Percentiles rank a stretch among this genome's conserved stretches.
phyloP scores from a whole-genome alignment of 2,888 invertebrate genomes.

The Apotomis capreana region DNA sequence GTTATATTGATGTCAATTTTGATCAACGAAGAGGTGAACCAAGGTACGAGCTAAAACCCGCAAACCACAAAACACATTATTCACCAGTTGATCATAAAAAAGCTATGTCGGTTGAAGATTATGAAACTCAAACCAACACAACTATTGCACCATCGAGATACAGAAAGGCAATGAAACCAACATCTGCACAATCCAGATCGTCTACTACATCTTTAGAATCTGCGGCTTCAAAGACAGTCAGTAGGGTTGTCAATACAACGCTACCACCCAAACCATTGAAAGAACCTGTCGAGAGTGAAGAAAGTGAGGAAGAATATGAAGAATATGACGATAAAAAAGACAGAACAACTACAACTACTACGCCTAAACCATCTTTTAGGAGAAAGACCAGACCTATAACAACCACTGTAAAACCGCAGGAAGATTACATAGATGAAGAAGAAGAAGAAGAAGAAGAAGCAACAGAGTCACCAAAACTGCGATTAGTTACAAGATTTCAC shows the following conservation, averaged over 20 bases:
- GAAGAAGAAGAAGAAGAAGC: slow-evolving; percentile 47
- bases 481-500: slow-evolving; percentile 67
- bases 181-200: neutral
- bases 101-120: slow-evolving; percentile 65
- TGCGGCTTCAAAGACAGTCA: slow-evolving; percentile 49
- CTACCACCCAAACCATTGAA: slow-evolving; percentile 12
- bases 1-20: slow-evolving; percentile 65
- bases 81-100: slow-evolving; percentile 67
- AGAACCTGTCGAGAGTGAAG: slow-evolving; percentile 52
- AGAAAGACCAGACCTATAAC: slow-evolving; percentile 53
- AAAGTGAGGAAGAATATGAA: slow-evolving; percentile 61
- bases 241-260: slow-evolving; percentile 41
- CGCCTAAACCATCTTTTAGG: slow-evolving; percentile 59
- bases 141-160: slow-evolving; percentile 40
- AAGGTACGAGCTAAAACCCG: slow-evolving; percentile 67
- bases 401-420: slow-evolving; percentile 52
- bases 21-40: slow-evolving; percentile 74
- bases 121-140: slow-evolving; percentile 54
- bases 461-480: slow-evolving; percentile 56
- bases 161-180: slow-evolving; percentile 16
- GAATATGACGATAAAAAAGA: slow-evolving; percentile 52
- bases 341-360: slow-evolving; percentile 54
- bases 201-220: slow-evolving; percentile 46
- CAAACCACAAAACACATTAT: slow-evolving; percentile 68
- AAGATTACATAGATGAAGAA: slow-evolving; percentile 37